Base-by-base conservation (phyloP, 2,888 invertebrate species). In the Monopis laevigella region DNA sequence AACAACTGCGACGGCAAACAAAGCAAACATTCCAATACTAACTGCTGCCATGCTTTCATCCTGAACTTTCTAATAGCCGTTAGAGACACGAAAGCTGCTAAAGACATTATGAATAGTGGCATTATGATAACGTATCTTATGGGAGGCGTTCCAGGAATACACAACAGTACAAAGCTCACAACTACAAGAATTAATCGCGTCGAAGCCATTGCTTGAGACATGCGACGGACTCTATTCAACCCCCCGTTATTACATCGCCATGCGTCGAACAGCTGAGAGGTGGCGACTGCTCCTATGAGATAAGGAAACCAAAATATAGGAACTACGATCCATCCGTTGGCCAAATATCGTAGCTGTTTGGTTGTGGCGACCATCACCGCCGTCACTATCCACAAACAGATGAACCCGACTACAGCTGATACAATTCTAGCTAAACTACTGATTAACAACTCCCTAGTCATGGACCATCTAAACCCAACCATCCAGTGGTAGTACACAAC, bases 401-500 rank as follows among this genome's bases (percentile, higher is more conserved):
- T 29, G 2, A 12, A 11, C 4, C 45, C 45, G 2, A 28, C 30
- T 8, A 28, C 35, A 12, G 18, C 19, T 11, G 40, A 24, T 5
- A 40, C 14, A 5, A 45, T 2, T 1, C 29, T 26, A 2, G 29
- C 18, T 2, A 36, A 10, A 2, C 18, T 17, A 8, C 35, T 36
- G 5, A 45, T 10, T 10, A 36, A 10, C 8, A 45, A 28, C 14
- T 45, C 45, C 7, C 16, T 35, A 1, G 11, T 12, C 26, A 21
- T 35, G 10, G 21, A n/a, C 29, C 18, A 26, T 26, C 42, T 34
- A 10, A 44, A 41, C 3, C 40, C 49, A 27, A 39, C 50, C 18
- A 34, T 47, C 45, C 21, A 38, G 6, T 44, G 39, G 34, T 48
- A 51, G 13, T 50, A 41, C 3, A 52, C 46, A 12, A 69, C 47